Conservation (phyloP, 2,888 invertebrate genomes). For the Oligia strigilis region DNA sequence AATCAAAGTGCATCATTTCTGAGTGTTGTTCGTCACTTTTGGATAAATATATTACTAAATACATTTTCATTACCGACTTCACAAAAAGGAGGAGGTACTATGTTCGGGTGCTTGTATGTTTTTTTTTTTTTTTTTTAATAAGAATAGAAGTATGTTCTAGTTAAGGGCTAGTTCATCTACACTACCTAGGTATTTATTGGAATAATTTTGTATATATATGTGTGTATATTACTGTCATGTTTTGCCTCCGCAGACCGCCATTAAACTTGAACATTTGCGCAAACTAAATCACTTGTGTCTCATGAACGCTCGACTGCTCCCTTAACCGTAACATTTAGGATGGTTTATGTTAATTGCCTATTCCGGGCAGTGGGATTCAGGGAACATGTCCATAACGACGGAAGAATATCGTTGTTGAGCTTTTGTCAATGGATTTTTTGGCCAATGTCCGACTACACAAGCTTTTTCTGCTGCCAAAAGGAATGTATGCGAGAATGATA, state of each 20-base stretch:
- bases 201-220: not conserved
- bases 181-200: not conserved
- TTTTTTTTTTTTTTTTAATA: too few species aligned
- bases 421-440: conserved; percentile 24
- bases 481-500: not conserved
- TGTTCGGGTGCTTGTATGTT: too few species aligned
- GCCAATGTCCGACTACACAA: not conserved
- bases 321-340: conserved; percentile 45
- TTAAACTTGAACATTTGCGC: not conserved
- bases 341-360: conserved; percentile 10
- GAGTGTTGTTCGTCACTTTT: not conserved
- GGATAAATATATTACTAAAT: not conserved
- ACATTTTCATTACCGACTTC: not conserved
- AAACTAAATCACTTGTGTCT: conserved; percentile 27
- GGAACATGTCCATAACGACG: not conserved
- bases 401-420: conserved; percentile 1
- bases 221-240: not conserved
- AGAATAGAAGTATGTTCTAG: too few species aligned
- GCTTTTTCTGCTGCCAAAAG: not conserved
- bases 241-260: not conserved
- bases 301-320: conserved; percentile 8
- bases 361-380: not conserved
- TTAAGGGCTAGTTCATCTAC: not conserved
- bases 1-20: too few species aligned
- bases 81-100: too few species aligned